These are phyloP conservation scores for Poeciliopsis gracilis DNA, from an alignment of 2,797 vertebrate species.

Conservation along the genomic window DNA sequence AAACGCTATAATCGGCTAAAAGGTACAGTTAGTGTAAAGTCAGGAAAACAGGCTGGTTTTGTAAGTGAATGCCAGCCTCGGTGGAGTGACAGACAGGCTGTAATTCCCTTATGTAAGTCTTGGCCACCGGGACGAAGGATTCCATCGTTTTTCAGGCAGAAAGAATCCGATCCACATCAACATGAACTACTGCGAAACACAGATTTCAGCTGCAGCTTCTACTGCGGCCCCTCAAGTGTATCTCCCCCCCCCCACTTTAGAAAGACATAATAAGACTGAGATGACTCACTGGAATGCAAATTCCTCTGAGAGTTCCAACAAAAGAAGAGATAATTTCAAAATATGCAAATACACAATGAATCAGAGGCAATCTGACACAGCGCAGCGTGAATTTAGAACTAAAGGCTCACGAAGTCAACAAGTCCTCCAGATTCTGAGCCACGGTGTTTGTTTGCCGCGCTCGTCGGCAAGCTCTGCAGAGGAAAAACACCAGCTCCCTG, in stretches of 20 bases:
- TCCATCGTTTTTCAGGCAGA: constrained; percentile 24
- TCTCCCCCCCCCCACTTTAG: constrained; percentile 28
- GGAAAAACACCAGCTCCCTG: constrained; percentile 34
- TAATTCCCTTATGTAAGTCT: constrained; percentile 57
- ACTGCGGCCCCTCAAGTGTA: constrained; percentile 28
- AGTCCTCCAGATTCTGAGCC: constrained; percentile 27
- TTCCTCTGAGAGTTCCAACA: constrained; percentile 44
- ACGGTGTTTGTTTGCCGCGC: constrained; percentile 12
- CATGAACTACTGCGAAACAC: constrained; percentile 21
- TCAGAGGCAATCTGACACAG: constrained; percentile 31
- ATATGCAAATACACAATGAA: constrained; percentile 56
- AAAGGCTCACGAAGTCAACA: constrained; percentile 44
- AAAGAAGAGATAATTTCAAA: constrained; percentile 50
- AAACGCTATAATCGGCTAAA: constrained; percentile 41
- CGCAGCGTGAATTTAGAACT: constrained; percentile 25
- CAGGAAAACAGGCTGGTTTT: constrained; percentile 31
- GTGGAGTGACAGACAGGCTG: constrained; percentile 49
- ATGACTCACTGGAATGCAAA: constrained; percentile 55
- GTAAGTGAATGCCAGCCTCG: constrained; percentile 41
- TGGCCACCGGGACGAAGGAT: constrained; percentile 40
- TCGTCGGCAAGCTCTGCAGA: constrained; percentile 15
- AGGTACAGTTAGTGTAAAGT: constrained; percentile 24
- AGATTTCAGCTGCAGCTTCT: constrained; percentile 25
- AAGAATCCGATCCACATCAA: constrained; percentile 37
- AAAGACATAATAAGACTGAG: constrained; percentile 25